Evolutionary conservation across 2,888 invertebrate genomes (phyloP).

Genomic region (Mactromeris polynyma): DNA sequence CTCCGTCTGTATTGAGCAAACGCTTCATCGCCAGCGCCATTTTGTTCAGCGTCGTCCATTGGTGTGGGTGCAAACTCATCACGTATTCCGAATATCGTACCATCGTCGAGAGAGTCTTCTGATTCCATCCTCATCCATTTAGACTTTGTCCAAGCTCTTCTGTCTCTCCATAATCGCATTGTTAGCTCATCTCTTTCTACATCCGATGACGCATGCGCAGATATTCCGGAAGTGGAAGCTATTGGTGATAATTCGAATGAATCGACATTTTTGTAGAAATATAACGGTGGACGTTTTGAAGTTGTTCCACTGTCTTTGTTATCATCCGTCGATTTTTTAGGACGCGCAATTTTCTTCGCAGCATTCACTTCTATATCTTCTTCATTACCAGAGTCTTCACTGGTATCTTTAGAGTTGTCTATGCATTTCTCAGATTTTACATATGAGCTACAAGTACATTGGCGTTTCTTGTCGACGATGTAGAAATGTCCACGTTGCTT

Average conservation of each 20-base stretch:
- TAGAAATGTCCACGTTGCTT: slow-evolving; percentile 25
- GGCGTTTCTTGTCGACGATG: slow-evolving; percentile 43
- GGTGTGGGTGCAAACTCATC: background rate
- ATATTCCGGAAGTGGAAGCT: background rate
- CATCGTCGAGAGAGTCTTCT: slow-evolving; percentile 15
- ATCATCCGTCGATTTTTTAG: background rate
- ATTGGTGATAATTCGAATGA: slow-evolving; percentile 6
- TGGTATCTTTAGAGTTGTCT: background rate
- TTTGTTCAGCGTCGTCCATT: background rate
- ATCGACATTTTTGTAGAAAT: slow-evolving; percentile 15
- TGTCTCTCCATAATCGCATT: slow-evolving; percentile 4
- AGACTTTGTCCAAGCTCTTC: slow-evolving; percentile 54
- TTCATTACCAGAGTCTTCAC: slow-evolving; percentile 50
- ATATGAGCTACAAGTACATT: background rate
- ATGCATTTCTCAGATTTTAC: background rate
- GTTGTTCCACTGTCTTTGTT: background rate
- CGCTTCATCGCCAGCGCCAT: background rate
- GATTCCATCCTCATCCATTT: slow-evolving; percentile 59
- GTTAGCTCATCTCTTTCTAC: background rate
- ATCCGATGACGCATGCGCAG: background rate
- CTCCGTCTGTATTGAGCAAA: background rate
- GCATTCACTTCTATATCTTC: slow-evolving; percentile 48
- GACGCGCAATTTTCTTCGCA: background rate
- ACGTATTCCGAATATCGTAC: background rate
- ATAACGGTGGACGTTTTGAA: background rate